Evolutionary conservation across 1,140 invertebrate species (phyloP), one percentile per base, ranked within the genome.

Genomic region (Penaeus vannamei): DNA sequence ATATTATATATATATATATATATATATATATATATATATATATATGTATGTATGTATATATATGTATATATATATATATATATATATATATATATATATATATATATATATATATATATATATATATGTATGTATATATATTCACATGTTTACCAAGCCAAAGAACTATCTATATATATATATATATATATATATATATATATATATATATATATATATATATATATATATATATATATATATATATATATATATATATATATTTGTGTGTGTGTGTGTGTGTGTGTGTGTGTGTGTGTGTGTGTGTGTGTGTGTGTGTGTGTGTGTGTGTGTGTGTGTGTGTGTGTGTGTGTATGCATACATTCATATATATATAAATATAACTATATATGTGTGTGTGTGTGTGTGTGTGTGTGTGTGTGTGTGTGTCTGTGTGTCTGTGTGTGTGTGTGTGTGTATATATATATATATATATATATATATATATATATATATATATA

Each of bases 401-500:
- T 81, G 46, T 81, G 46, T 81, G 53, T 81, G 46, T 81, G 26
- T 81, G 46, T 81, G 46, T 81, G 46, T 81, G 46, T 81, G 26
- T 46, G 46, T 81, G 46, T 81, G 46, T 81, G 46, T 81, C 53
- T 81, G 46, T 81, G 46, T 81, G 46, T 81, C 53, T 81, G 46
- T 81, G 46, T 81, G 46, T 81, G 46, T 81, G 46, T 81, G 46
- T 81, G 46, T 81, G 46, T 81, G 53, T 81, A 81, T 81, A 81
- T 81, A 59, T 81, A 81, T 81, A 81, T 81, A 81, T 81, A 81
- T 59, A 81, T 46, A 81, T 81, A 81, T 81, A 81, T 81, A 46
- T 81, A 59, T 81, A 81, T 26, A 81, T 81, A 81, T 84, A 84
- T 84, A 66, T 84, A 84, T 84, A 29, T 84, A 66, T 66, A 84